phyloP scores from a whole-genome alignment of 2,888 invertebrate genomes.

The Penaeus monodon region DNA sequence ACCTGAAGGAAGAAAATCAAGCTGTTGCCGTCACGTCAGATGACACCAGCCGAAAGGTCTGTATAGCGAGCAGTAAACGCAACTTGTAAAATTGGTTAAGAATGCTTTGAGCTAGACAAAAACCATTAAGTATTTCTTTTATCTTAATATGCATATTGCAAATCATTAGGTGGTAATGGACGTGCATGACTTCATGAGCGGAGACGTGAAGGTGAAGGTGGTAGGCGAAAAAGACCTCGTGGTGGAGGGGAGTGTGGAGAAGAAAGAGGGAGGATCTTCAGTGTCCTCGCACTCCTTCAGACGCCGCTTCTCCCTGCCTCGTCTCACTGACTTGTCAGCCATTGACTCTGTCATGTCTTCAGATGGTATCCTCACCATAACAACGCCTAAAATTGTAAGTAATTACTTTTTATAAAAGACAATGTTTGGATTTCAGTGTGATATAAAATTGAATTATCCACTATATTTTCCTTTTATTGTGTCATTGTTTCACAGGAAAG shows the following conservation, averaged over 20 bases:
- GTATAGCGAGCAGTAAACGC: neutral
- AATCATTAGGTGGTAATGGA: conserved; percentile 51
- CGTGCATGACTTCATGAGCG: conserved; percentile 55
- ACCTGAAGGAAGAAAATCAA: conserved; percentile 44
- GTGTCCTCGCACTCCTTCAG: conserved; percentile 39
- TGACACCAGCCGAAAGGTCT: conserved; percentile 27
- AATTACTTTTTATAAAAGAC: neutral
- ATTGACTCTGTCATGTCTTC: conserved; percentile 55
- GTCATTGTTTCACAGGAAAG: too few relatives aligned
- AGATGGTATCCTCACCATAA: conserved; percentile 54
- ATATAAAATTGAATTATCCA: too few relatives aligned
- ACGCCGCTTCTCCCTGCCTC: conserved; percentile 52
- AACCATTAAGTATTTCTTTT: neutral
- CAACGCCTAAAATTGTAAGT: conserved; percentile 43
- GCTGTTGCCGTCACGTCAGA: conserved; percentile 38
- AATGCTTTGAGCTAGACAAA: neutral
- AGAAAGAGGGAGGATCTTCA: conserved; percentile 25
- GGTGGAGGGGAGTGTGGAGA: conserved; percentile 53
- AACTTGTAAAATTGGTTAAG: neutral
- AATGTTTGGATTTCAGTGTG: too few relatives aligned
- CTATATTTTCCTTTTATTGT: too few relatives aligned
- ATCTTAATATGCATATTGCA: neutral
- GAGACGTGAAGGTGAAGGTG: conserved; percentile 54
- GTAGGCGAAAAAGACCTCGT: conserved; percentile 44
- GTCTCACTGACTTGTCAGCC: conserved; percentile 24